Percentiles rank a stretch among this genome's conserved stretches.
These are phyloP conservation scores for Lacanobia oleracea DNA, from an alignment of 2,888 invertebrate species.

Conservation along the genomic window DNA sequence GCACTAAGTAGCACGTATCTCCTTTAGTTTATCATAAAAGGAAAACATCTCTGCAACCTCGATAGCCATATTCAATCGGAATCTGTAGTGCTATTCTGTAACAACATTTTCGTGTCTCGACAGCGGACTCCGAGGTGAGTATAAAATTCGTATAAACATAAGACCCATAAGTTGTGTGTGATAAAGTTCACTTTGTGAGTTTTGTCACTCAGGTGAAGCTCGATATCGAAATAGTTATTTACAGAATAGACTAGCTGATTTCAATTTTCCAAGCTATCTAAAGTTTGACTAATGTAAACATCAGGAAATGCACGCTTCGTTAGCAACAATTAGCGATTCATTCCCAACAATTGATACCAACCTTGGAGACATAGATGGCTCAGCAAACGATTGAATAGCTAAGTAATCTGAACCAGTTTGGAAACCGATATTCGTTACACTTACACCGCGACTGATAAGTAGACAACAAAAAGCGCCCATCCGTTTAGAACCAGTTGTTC, in stretches of 20 bases:
- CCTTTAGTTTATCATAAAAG: conserved; percentile 50
- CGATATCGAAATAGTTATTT: too few species aligned
- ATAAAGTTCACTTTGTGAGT: too few species aligned
- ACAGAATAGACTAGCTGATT: too few species aligned
- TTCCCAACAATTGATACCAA: conserved; percentile 40
- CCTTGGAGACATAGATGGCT: conserved; percentile 44
- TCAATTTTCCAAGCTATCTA: conserved; percentile 16
- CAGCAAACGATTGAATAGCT: conserved; percentile 25
- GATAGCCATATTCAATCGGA: conserved; percentile 16
- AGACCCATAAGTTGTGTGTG: too few species aligned
- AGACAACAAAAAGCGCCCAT: conserved; percentile 45
- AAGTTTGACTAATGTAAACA: conserved; percentile 15
- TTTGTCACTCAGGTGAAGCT: too few species aligned
- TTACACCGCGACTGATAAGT: conserved; percentile 26
- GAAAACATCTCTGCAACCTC: conserved; percentile 40
- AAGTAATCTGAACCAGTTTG: conserved; percentile 55
- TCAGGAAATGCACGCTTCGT: conserved; percentile 34
- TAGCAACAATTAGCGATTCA: conserved; percentile 39
- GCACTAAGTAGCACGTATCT: conserved; percentile 40
- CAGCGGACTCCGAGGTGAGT: too few species aligned
- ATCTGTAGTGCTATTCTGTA: too few species aligned
- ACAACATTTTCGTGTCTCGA: too few species aligned
- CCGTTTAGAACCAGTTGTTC: conserved; percentile 55
- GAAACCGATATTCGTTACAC: conserved; percentile 43
- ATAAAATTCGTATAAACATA: too few species aligned